phyloP scores from a whole-genome alignment of 2,113 vertebrate species.

The Indicator indicator region DNA sequence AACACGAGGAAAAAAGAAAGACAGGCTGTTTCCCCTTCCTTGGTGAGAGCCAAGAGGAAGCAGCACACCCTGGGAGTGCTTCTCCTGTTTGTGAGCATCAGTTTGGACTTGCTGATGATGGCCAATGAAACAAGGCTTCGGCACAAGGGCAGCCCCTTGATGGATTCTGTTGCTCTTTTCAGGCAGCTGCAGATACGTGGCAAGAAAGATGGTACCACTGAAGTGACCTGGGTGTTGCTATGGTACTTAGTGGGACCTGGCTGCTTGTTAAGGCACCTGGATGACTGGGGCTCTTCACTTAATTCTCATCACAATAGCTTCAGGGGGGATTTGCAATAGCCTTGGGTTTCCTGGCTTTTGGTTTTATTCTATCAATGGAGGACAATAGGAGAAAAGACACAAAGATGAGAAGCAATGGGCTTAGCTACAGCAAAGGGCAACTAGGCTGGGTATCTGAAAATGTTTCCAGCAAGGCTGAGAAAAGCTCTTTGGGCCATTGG shows the following conservation, averaged over 20 bases:
- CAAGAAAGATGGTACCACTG: background rate
- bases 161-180: background rate
- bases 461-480: background rate
- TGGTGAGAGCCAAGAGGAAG: background rate
- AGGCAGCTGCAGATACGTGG: slow-evolving; percentile 18
- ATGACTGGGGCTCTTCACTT: background rate
- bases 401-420: background rate
- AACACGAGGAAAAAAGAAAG: background rate
- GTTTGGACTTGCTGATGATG: background rate
- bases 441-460: background rate
- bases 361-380: background rate
- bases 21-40: background rate
- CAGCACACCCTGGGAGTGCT: background rate
- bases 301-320: background rate
- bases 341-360: background rate
- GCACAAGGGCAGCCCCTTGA: slow-evolving; percentile 1
- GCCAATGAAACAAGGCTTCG: background rate
- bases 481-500: background rate
- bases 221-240: background rate
- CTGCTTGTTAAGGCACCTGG: slow-evolving; percentile 54
- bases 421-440: background rate
- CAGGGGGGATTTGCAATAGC: background rate
- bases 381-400: background rate
- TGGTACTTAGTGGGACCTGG: background rate
- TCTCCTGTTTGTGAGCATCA: background rate